Percentiles rank a stretch among this genome's conserved stretches.
phyloP scores from a whole-genome alignment of 2,888 invertebrate genomes.

The Crepidodera aurea region DNA sequence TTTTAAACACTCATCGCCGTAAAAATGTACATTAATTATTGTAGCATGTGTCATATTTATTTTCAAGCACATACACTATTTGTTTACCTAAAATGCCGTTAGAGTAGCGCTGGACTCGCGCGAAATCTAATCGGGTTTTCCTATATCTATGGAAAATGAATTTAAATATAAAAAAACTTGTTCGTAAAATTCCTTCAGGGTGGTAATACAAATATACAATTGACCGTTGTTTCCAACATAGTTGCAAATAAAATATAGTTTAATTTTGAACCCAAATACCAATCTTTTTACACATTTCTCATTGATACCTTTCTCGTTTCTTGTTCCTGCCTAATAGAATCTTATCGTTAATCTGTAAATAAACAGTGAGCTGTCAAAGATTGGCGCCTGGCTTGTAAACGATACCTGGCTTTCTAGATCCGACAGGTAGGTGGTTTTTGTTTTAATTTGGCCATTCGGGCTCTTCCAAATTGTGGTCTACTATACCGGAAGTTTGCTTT shows the following conservation, averaged over 20 bases:
- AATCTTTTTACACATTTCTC: conserved; percentile 12
- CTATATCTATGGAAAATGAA: too few species aligned
- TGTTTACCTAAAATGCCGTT: too few species aligned
- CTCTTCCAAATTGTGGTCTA: conserved; percentile 18
- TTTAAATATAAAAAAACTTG: too few species aligned
- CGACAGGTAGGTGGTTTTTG: conserved; percentile 42
- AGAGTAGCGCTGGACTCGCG: too few species aligned
- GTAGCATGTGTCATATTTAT: too few species aligned
- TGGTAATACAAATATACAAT: background rate
- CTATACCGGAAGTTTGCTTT: conserved; percentile 47
- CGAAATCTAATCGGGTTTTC: too few species aligned
- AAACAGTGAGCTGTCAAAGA: conserved; percentile 53
- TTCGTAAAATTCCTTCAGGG: background rate
- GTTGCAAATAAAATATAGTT: background rate
- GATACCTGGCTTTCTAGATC: conserved; percentile 44
- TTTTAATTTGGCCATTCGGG: conserved; percentile 38
- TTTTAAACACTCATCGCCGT: too few species aligned
- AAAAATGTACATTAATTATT: too few species aligned
- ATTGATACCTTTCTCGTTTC: conserved; percentile 29
- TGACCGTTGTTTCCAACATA: background rate
- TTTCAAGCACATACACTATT: too few species aligned
- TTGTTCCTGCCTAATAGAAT: conserved; percentile 40
- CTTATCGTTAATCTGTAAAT: conserved; percentile 51
- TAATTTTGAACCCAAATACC: conserved; percentile 23
- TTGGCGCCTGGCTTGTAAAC: conserved; percentile 52